Evolutionary conservation across 2,888 invertebrate genomes (phyloP), one percentile per base, ranked within the genome.

Genomic region (Eupithecia inturbata): DNA sequence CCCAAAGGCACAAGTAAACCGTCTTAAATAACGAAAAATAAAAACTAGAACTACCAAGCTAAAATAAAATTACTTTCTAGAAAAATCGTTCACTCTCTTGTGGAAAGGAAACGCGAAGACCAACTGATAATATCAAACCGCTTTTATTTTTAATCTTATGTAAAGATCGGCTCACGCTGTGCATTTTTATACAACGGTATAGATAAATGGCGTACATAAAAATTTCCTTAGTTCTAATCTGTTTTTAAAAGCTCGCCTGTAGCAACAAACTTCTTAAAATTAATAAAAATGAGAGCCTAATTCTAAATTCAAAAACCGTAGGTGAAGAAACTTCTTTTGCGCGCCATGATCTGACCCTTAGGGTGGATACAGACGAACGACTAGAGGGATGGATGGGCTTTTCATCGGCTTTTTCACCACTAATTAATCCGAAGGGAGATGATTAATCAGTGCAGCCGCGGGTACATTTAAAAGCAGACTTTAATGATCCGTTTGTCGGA

Each of bases 401-500:
- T 87, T 88, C 88, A 87, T 85, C 84, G 79, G 80, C 72, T 84
- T 88, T 88, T 88, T 86, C 82, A 85, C 84, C 88, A 86, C 87
- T 88, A 89, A 88, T 92, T 92, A 92, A 92, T 91, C 90, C 90
- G 85, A 66, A 79, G 84, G 79, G 86, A 86, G 89, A 92, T 92
- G 91, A 92, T 92, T 91, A 92, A 93, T 92, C 89, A 89, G 87
- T 82, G 81, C 82, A 84, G 87, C 88, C 88, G 87, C 86, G 87
- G 89, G 88, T 85, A 83, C 84, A 87, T 89, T 92, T 89, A 86
- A 88, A 90, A 57, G 83, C 85, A 86, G 88, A 85, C 87, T 89
- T 89, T 91, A 92, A 92, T 91, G 91, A 91, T 91, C 85, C 90
- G 87, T 89, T 91, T 90, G 90, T 89, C 83, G 87, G 88, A 88